Base-by-base conservation (phyloP, 2,888 invertebrate genomes). In the Auanema freiburgensis region DNA sequence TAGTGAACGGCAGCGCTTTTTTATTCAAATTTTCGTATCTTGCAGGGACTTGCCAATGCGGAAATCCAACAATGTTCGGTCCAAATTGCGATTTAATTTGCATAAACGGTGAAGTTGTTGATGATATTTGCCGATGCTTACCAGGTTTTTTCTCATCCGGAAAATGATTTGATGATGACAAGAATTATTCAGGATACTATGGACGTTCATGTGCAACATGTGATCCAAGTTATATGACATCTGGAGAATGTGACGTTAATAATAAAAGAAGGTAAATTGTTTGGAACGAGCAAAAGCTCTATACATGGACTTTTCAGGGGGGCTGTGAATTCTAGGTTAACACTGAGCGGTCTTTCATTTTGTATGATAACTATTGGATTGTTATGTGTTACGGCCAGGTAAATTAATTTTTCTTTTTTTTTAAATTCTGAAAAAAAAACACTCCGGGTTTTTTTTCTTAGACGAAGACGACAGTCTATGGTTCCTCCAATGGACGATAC, bases 361-460 rank as follows among this genome's bases (percentile, higher is more conserved):
- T 76, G 76, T 46, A 70, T 76, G 52, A 72, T 76, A 46, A 76
- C 76, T 14, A 73, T 76, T 49, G 76, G 76, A 64, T 50, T 76
- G 21, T 65, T 76, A 14, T 76, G 76, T 56, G 69, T 76, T 41
- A 71, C 71, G 14, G 76, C 73, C 1, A 65, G 72, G 69, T 65
- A 40, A 33, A 59, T 11, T 1, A 33, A 33, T 33, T 33, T 33
- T 33, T 33, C 33, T 5, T 8, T 33, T 33, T 33, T 33, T 33
- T n/a, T 59, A 57, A 46, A 41, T 43, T 57, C 23, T 46, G 21
- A 57, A 12, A 25, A 16, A 21, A 16, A 18, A 51, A 14, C 23
- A n/a, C n/a, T 44, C 8, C 21, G 33, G 18, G 25, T 11, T 40
- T 23, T 14, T 33, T 14, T 24, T 58, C 59, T 49, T 33, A 64